Evolutionary conservation across 2,113 vertebrate genomes (phyloP).

Genomic region (Neotragus pygmaeus): DNA sequence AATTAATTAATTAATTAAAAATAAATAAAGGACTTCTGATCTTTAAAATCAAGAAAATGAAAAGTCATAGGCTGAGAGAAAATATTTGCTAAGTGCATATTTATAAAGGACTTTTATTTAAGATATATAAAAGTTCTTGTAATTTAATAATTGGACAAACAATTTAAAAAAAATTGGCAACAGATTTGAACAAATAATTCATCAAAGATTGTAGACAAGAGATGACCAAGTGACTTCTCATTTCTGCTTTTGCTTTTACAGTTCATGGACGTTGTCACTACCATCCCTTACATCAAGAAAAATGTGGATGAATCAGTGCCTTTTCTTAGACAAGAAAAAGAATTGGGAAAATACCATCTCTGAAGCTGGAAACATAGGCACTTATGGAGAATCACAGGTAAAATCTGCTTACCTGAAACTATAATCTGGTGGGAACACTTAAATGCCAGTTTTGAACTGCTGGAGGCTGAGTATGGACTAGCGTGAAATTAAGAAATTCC

Average conservation of each 20-base stretch:
- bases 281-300: background rate
- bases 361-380: background rate
- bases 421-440: background rate
- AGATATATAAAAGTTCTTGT: background rate
- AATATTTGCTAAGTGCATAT: background rate
- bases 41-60: conserved; percentile 12
- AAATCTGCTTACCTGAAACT: background rate
- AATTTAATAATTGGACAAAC: background rate
- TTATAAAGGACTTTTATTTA: background rate
- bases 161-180: background rate
- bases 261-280: background rate
- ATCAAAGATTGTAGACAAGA: background rate
- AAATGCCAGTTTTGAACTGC: background rate
- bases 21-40: background rate
- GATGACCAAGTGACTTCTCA: background rate
- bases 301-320: background rate
- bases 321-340: background rate
- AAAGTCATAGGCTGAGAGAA: background rate
- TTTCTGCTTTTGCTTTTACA: background rate
- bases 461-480: background rate
- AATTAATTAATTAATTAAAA: too few species aligned
- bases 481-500: background rate
- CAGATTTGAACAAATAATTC: background rate
- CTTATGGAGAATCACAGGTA: background rate
- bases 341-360: background rate